Evolutionary conservation across 2,113 vertebrate species (phyloP).

Genomic region (Chaetorhynchus papuensis): DNA sequence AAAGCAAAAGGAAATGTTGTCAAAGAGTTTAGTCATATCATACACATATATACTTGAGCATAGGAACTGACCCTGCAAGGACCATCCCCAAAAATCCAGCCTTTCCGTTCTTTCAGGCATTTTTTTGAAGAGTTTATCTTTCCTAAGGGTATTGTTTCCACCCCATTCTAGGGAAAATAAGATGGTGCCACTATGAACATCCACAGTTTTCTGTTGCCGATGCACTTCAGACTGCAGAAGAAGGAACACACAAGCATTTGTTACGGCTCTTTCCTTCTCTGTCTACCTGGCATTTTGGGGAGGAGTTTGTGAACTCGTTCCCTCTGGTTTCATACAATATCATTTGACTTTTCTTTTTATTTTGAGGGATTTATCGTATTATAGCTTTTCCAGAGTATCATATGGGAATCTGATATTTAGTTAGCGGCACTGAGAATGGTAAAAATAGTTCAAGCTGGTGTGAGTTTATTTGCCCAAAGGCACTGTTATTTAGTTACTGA

Average conservation of each 20-base stretch:
- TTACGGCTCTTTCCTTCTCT: not conserved
- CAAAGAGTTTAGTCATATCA: not conserved
- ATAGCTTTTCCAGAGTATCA: not conserved
- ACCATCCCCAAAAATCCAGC: not conserved
- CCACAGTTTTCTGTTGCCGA: not conserved
- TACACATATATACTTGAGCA: not conserved
- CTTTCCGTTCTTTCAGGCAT: not conserved
- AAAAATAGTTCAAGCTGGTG: not conserved
- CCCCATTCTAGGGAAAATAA: not conserved
- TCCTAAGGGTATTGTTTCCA: not conserved
- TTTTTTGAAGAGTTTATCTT: not conserved
- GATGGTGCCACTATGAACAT: not conserved
- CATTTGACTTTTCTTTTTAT: not conserved
- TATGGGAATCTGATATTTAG: not conserved
- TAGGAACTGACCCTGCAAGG: not conserved
- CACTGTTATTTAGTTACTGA: not conserved
- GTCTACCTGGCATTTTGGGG: not conserved
- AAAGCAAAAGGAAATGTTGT: slow-evolving; percentile 4
- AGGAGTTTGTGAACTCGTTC: not conserved
- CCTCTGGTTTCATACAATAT: not conserved
- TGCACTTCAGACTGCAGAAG: not conserved
- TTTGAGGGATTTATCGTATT: not conserved
- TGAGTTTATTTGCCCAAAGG: not conserved
- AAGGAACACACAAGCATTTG: not conserved
- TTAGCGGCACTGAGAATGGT: not conserved